Evolutionary conservation across 37 sponge, comb jelly and placozoan species (phyloP).

Genomic region (Dysidea cf. avara): DNA sequence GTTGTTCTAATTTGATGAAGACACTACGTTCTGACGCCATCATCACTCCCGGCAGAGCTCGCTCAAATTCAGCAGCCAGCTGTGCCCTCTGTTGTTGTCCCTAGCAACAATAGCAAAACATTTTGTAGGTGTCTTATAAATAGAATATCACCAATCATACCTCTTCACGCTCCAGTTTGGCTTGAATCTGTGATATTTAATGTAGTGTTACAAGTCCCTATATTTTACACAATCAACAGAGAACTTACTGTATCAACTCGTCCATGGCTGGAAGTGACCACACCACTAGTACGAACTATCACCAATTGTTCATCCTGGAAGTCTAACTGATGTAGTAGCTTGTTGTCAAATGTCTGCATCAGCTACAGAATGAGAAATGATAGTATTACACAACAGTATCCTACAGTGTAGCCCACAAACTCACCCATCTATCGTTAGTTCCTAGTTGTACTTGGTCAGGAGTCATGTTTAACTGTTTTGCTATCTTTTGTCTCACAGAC

Average conservation of each 20-base stretch:
- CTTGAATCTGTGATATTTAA: too few relatives aligned
- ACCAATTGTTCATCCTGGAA: constrained; percentile 59
- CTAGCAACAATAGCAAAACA: too few relatives aligned
- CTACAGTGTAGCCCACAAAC: background rate
- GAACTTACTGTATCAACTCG: too few relatives aligned
- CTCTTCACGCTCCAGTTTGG: too few relatives aligned
- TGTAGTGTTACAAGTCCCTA: too few relatives aligned
- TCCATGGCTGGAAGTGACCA: background rate
- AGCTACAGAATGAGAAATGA: constrained; percentile 29
- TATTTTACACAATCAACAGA: too few relatives aligned
- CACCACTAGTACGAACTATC: constrained; percentile 45
- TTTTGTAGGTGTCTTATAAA: too few relatives aligned
- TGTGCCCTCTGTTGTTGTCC: too few relatives aligned
- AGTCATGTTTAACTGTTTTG: constrained; percentile 36
- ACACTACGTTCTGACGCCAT: constrained; percentile 31
- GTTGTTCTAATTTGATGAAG: constrained; percentile 66
- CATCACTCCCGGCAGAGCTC: constrained; percentile 64
- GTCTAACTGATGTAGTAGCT: constrained; percentile 73
- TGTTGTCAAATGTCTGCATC: constrained; percentile 42
- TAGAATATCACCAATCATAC: too few relatives aligned
- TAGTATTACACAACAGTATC: background rate
- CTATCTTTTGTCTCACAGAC: constrained; percentile 68
- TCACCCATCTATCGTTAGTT: constrained; percentile 58
- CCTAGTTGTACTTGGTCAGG: constrained; percentile 69
- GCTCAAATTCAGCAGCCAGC: constrained; percentile 45